Evolutionary conservation across 1,140 invertebrate species (phyloP), one percentile per base, ranked within the genome.

Genomic region (Papilio machaon): DNA sequence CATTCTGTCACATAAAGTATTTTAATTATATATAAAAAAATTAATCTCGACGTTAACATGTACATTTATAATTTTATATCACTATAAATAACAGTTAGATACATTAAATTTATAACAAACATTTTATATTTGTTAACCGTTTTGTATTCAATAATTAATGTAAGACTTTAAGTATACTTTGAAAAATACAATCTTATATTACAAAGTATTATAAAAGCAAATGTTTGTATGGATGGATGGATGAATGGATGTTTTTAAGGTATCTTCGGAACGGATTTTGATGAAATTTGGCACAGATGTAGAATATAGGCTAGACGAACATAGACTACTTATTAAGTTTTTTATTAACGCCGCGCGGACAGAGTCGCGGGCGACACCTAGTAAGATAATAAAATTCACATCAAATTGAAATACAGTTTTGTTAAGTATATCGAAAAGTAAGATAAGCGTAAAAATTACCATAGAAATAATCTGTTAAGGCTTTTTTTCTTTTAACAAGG

Each of bases 31-130:
- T 10, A 23, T 30, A 30, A 30, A 7, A 13, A 64, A 30, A 64
- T 30, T 2, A 64, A 23, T 3, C 60, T 30, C 23, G 19, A 7
- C 60, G 60, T 64, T 64, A 64, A 64, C 60, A 30, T 23, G 10
- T 64, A 64, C 60, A 23, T 64, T 19, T 6, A 23, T 60, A 19
- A 60, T 60, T 64, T 64, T 64, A 64, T 64, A 64, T 30, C 60
- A 30, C 8, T 2, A 60, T 60, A 60, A 60, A 60, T 60, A 60
- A 54, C 15, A 9, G 58, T 60, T 60, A 19, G 23, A 19, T 7
- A 54, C 52, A 6, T 17, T 15, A 2, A 54, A 54, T 54, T 54
- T 17, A 54, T 67, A 67, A 13, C 10, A 9, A 35, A 67, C 23
- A 67, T 7, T 9, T 67, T 35, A 30, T 3, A 30, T 23, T 30